Evolutionary conservation across 2,113 vertebrate species (phyloP).

Genomic region (Microtus ochrogaster): DNA sequence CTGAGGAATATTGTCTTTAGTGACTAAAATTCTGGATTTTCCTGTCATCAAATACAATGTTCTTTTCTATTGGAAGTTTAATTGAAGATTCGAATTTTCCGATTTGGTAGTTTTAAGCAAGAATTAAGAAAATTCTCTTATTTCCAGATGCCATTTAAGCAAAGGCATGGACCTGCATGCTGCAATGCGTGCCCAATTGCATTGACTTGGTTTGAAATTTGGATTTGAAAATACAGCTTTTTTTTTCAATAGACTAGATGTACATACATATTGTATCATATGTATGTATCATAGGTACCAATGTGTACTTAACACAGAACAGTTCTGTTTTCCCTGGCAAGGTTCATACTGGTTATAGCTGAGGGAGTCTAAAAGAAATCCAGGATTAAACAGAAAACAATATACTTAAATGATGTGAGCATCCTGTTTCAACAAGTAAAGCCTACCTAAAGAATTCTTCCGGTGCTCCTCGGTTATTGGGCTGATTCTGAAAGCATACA

Average conservation of each 20-base stretch:
- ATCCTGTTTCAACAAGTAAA: conserved; percentile 57
- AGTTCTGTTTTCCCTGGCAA: conserved; percentile 77
- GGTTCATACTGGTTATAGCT: conserved; percentile 70
- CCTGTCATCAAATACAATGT: neutral
- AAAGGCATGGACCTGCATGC: neutral
- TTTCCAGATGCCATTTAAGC: neutral
- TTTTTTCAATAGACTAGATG: conserved; percentile 43
- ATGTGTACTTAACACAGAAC: conserved; percentile 74
- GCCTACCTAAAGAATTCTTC: conserved; percentile 45
- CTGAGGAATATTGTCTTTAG: neutral
- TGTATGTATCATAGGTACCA: conserved; percentile 56
- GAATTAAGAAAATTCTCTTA: conserved; percentile 7
- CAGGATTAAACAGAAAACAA: conserved; percentile 71
- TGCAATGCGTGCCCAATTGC: conserved; percentile 43
- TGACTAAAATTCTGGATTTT: neutral
- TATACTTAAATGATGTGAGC: conserved; percentile 70
- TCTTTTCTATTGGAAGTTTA: neutral
- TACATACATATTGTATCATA: conserved; percentile 51
- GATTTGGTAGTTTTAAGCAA: conserved; percentile 43
- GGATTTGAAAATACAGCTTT: conserved; percentile 59
- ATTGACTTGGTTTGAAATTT: conserved; percentile 66
- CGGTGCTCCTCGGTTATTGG: conserved; percentile 15
- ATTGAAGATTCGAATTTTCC: conserved; percentile 42
- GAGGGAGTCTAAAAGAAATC: conserved; percentile 56
- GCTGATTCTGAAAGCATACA: conserved; percentile 45